A percentile compares a stretch with the other conserved stretches of the same genome.
Evolutionary conservation across 2,888 invertebrate genomes (phyloP).

Genomic region (Drosophila mettleri): DNA sequence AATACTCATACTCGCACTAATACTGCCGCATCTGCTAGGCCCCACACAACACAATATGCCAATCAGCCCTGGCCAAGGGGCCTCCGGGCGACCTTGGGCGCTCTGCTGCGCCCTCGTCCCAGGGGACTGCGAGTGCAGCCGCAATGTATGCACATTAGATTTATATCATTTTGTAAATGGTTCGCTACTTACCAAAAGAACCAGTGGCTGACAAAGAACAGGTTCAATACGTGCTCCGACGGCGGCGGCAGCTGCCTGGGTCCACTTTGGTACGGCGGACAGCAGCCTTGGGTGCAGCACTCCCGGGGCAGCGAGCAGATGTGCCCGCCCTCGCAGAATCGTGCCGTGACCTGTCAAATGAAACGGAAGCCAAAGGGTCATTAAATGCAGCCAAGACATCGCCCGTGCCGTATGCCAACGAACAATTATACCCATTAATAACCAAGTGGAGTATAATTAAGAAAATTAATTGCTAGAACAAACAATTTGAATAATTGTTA

Average conservation of each 20-base stretch:
- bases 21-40: conserved; percentile 37
- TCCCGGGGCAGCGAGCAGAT: conserved; percentile 91
- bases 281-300: conserved; percentile 90
- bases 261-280: conserved; percentile 85
- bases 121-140: conserved; percentile 30
- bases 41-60: conserved; percentile 62
- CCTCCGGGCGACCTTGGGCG: conserved; percentile 35
- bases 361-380: conserved; percentile 9
- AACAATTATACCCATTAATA: conserved; percentile 13
- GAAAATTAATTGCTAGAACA: conserved; percentile 16
- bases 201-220: conserved; percentile 90
- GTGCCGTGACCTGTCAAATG: conserved; percentile 85
- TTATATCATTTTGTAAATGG: conserved; percentile 6
- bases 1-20: conserved; percentile 55
- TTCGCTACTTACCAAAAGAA: conserved; percentile 87
- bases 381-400: conserved; percentile 17
- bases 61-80: conserved; percentile 44
- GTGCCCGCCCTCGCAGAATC: conserved; percentile 88
- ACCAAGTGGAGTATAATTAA: background rate
- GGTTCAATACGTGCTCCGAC: conserved; percentile 87
- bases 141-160: conserved; percentile 5
- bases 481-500: conserved; percentile 20
- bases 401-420: background rate
- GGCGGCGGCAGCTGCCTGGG: conserved; percentile 86
- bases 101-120: conserved; percentile 29